Evolutionary conservation across 2,797 vertebrate species (phyloP).

Genomic region (Hafferia zeledoni): DNA sequence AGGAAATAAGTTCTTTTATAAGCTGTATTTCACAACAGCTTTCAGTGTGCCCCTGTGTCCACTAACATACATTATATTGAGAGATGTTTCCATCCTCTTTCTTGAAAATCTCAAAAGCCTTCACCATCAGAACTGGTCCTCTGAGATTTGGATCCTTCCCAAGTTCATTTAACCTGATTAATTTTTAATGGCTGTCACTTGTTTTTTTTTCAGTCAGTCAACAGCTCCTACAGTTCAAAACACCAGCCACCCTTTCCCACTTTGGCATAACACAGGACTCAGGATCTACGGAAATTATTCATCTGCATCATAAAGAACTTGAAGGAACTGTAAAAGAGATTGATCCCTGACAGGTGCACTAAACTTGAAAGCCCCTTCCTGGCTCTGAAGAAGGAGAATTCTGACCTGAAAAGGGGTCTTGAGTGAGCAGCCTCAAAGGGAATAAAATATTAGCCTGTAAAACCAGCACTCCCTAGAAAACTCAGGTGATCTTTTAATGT

Average conservation of each 20-base stretch:
- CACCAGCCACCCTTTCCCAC: not conserved
- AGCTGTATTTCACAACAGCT: not conserved
- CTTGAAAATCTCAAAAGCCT: not conserved
- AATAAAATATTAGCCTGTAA: constrained; percentile 63
- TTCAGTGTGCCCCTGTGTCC: not conserved
- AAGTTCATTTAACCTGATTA: constrained; percentile 28
- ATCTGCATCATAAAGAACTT: constrained; percentile 63
- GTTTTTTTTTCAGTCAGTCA: constrained; percentile 25
- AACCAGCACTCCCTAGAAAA: constrained; percentile 38
- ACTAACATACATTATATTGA: not conserved
- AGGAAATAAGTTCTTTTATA: not conserved
- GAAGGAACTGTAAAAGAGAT: constrained; percentile 53
- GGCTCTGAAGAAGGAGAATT: constrained; percentile 56
- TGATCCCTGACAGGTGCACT: constrained; percentile 47
- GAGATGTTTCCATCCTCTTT: not conserved
- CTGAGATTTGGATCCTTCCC: not conserved
- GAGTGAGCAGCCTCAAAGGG: constrained; percentile 47
- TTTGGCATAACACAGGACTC: not conserved
- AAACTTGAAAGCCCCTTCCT: constrained; percentile 58
- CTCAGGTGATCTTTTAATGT: constrained; percentile 64
- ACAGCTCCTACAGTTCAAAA: constrained; percentile 43
- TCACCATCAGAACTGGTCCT: not conserved
- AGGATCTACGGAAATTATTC: constrained; percentile 21
- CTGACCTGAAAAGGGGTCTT: constrained; percentile 54
- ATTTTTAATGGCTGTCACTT: constrained; percentile 35